Conservation (phyloP, 2,113 vertebrate genomes). For the Dipodomys merriami region DNA sequence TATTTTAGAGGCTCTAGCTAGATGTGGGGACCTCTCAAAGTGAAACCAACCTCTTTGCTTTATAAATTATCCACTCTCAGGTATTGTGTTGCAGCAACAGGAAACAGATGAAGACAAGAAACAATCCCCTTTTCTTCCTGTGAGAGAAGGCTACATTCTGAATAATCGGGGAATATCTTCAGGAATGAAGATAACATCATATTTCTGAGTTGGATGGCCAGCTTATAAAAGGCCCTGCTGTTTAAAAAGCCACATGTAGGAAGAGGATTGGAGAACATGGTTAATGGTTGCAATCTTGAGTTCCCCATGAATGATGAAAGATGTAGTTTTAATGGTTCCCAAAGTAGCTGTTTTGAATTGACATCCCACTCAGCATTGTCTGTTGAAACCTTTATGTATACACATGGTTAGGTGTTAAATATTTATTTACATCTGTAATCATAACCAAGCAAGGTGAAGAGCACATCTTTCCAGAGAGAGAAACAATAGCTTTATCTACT, state of each 20-base stretch:
- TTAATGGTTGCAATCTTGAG: background rate
- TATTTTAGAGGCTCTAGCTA: background rate
- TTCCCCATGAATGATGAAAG: background rate
- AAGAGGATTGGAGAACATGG: background rate
- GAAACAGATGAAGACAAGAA: background rate
- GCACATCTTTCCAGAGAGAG: slow-evolving; percentile 2
- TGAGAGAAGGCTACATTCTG: background rate
- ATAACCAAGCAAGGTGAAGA: background rate
- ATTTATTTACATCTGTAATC: background rate
- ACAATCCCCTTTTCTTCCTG: background rate
- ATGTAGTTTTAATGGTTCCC: background rate
- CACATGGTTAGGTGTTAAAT: background rate
- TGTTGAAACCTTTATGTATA: background rate
- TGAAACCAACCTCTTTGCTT: background rate
- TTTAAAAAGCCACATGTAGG: background rate
- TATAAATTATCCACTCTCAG: background rate
- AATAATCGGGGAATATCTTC: background rate
- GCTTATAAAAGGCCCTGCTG: background rate
- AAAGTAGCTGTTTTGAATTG: background rate
- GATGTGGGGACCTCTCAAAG: background rate
- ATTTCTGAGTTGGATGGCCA: background rate
- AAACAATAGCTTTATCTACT: background rate
- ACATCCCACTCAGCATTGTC: background rate
- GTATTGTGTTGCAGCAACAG: background rate
- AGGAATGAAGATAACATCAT: background rate